Evolutionary conservation across 2,888 invertebrate species (phyloP).

Genomic region (Acholoe squamosa): DNA sequence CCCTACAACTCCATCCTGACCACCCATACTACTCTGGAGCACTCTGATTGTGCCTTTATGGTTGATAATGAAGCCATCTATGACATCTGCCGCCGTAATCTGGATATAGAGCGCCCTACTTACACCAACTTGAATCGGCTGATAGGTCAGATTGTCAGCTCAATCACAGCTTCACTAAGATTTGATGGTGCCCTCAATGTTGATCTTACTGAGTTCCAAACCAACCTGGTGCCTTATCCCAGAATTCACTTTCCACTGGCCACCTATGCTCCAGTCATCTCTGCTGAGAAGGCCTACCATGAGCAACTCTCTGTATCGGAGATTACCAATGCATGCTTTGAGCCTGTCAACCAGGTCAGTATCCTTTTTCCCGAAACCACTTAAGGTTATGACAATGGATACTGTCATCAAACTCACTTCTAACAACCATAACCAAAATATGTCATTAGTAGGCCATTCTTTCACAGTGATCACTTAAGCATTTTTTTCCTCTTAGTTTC

Average conservation of each 20-base stretch:
- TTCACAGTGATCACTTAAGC: no score
- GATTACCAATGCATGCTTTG: background rate
- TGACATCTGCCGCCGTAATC: background rate
- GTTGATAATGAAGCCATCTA: conserved; percentile 4
- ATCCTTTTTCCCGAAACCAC: no score
- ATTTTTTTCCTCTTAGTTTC: no score
- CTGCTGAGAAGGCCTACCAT: conserved; percentile 20
- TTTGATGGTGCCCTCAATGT: background rate
- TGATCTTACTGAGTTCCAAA: conserved; percentile 16
- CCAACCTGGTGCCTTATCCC: background rate
- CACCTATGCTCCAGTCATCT: conserved; percentile 9
- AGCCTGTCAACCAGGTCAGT: background rate
- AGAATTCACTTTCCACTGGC: background rate
- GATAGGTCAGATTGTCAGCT: conserved; percentile 6
- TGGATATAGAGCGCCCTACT: conserved; percentile 6
- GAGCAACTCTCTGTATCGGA: conserved; percentile 9
- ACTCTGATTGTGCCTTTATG: background rate
- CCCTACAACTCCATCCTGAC: conserved; percentile 84
- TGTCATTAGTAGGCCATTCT: no score
- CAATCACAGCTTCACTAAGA: background rate
- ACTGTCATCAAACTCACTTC: background rate
- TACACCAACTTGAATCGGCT: background rate
- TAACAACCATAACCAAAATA: no score
- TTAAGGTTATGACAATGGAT: background rate
- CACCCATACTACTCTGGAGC: conserved; percentile 9